Percentiles rank a stretch among this genome's conserved stretches.
Conservation (phyloP, 2,888 invertebrate genomes). For the Bursaphelenchus okinawaensis region DNA sequence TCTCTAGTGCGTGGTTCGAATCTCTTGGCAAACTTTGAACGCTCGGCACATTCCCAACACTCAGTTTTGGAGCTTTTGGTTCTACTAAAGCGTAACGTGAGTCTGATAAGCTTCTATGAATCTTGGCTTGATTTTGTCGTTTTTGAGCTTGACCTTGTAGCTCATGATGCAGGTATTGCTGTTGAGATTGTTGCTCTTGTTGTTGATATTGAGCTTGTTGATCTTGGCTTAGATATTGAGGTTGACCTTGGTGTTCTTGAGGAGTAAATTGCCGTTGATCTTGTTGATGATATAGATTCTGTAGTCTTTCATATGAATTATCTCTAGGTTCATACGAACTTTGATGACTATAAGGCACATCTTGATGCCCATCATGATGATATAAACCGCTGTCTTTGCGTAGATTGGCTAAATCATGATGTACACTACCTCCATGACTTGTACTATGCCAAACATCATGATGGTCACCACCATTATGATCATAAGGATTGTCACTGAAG, state of each 20-base stretch:
- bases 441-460: no score
- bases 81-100: conserved; percentile 37
- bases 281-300: no score
- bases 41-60: neutral
- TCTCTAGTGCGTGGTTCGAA: neutral
- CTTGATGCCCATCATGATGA: no score
- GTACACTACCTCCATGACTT: no score
- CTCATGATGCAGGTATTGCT: neutral
- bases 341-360: neutral
- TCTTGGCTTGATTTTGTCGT: conserved; percentile 15
- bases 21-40: neutral
- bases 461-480: no score
- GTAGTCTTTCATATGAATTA: no score
- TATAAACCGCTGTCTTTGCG: no score
- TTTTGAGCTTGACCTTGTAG: neutral
- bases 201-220: neutral
- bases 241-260: conserved; percentile 7
- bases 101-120: conserved; percentile 49
- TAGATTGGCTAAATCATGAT: no score
- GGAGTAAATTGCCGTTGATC: neutral
- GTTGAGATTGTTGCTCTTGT: neutral
- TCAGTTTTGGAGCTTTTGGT: neutral
- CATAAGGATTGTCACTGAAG: no score
- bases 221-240: no score
- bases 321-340: no score